Conservation (phyloP, 2,113 vertebrate species). For the Dicentrarchus labrax region DNA sequence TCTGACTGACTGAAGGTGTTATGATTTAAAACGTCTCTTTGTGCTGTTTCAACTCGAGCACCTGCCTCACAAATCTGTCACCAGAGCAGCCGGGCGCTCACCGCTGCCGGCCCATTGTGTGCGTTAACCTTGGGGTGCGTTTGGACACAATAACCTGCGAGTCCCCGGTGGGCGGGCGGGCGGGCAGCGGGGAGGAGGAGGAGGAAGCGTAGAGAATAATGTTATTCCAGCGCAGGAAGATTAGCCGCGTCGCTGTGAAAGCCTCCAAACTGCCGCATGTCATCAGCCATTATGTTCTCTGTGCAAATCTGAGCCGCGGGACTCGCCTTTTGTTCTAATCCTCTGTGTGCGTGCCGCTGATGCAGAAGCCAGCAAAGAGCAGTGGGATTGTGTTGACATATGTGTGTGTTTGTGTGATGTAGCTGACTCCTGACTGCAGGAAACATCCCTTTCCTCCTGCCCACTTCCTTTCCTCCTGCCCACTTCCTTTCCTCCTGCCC, state of each 20-base stretch:
- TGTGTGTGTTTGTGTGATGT: not conserved
- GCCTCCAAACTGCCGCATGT: conserved; percentile 54
- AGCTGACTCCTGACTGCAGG: conserved; percentile 18
- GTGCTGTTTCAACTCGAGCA: not conserved
- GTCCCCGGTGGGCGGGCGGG: conserved; percentile 48
- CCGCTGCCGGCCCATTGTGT: conserved; percentile 27
- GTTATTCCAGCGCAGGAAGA: conserved; percentile 56
- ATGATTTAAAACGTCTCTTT: not conserved
- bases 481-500: not conserved
- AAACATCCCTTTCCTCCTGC: not conserved
- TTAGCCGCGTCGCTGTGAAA: conserved; percentile 55
- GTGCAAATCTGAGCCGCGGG: conserved; percentile 51
- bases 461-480: not conserved
- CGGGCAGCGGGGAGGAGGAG: not conserved
- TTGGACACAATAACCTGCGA: conserved; percentile 35
- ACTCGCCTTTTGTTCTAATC: conserved; percentile 61
- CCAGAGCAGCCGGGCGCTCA: not conserved
- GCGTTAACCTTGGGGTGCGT: conserved; percentile 35
- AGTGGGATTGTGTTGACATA: not conserved
- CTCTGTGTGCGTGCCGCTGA: not conserved
- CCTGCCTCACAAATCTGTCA: conserved; percentile 17
- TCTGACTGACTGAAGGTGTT: conserved; percentile 3
- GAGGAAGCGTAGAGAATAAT: conserved; percentile 39
- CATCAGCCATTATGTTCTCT: conserved; percentile 53
- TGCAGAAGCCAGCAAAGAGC: no score